phyloP scores from a whole-genome alignment of 2,797 vertebrate species.

The Setipinna tenuifilis region DNA sequence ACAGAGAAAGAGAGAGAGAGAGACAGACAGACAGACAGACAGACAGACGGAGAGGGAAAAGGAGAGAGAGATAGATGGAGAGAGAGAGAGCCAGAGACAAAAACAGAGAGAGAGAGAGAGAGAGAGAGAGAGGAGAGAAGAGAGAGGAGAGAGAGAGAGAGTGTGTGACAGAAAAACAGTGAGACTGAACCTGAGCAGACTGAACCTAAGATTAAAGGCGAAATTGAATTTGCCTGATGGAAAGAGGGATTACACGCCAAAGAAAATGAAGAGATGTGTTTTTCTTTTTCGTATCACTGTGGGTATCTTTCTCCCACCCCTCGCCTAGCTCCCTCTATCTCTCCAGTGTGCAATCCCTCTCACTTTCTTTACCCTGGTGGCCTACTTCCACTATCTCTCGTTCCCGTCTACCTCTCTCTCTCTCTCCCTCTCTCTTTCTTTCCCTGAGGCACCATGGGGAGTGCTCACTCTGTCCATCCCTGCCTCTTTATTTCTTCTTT shows the following conservation, averaged over 20 bases:
- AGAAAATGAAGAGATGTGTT: not conserved
- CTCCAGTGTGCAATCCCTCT: not conserved
- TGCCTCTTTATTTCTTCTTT: not conserved
- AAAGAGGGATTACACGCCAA: not conserved
- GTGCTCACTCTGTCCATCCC: conserved; percentile 16
- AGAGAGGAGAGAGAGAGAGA: not conserved
- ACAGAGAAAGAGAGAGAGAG: not conserved
- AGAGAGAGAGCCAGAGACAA: not conserved
- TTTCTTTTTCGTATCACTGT: not conserved
- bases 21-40: no score
- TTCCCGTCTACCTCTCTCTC: not conserved
- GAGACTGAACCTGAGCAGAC: not conserved
- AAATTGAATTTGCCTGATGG: not conserved
- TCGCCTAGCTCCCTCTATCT: not conserved
- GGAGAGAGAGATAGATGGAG: not conserved
- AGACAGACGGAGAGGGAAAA: no score
- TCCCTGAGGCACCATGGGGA: conserved; percentile 7
- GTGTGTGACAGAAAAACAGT: not conserved
- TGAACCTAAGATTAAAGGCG: not conserved
- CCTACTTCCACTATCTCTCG: conserved; percentile 40
- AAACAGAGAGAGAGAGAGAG: not conserved
- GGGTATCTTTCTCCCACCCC: not conserved
- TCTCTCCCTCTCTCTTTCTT: not conserved
- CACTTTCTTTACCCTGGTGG: not conserved
- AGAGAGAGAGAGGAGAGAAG: no score